These are phyloP conservation scores for Drosophila carrolli DNA, from an alignment of 1,140 invertebrate genomes.

Conservation along the genomic window DNA sequence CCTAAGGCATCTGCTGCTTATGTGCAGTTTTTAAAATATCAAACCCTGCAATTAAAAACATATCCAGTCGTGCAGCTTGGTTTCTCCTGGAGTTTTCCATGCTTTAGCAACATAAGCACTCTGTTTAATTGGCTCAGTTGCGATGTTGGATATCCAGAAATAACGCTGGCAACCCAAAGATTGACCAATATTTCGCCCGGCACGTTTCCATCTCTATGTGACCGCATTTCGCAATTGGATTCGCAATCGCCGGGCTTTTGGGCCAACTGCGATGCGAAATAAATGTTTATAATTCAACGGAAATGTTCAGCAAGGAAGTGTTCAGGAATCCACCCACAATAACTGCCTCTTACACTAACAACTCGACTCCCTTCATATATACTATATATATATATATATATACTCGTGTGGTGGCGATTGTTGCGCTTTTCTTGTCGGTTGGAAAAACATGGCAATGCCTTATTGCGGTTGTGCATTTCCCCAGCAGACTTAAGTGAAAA, in stretches of 20 bases:
- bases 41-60: constrained; percentile 10
- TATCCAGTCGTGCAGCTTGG: background rate
- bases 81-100: background rate
- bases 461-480: constrained; percentile 19
- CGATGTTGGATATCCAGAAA: background rate
- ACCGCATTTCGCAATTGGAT: constrained; percentile 34
- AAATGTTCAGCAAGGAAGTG: constrained; percentile 42
- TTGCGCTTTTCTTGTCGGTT: constrained; percentile 41
- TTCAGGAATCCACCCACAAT: constrained; percentile 19
- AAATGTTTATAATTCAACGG: constrained; percentile 54
- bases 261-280: constrained; percentile 11
- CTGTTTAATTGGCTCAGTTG: constrained; percentile 19
- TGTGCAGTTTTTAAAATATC: background rate
- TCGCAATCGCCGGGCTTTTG: constrained; percentile 17
- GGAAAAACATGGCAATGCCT: constrained; percentile 43
- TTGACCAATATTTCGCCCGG: constrained; percentile 26
- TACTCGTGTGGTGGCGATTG: constrained; percentile 24
- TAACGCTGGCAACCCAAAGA: background rate
- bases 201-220: constrained; percentile 21
- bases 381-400: constrained; percentile 12
- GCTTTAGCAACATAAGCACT: constrained; percentile 20
- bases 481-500: constrained; percentile 5
- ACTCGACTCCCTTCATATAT: background rate
- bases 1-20: background rate
- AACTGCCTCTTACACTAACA: background rate